Evolutionary conservation across 2,888 invertebrate genomes (phyloP).

Genomic region (Hypomecis punctinalis): DNA sequence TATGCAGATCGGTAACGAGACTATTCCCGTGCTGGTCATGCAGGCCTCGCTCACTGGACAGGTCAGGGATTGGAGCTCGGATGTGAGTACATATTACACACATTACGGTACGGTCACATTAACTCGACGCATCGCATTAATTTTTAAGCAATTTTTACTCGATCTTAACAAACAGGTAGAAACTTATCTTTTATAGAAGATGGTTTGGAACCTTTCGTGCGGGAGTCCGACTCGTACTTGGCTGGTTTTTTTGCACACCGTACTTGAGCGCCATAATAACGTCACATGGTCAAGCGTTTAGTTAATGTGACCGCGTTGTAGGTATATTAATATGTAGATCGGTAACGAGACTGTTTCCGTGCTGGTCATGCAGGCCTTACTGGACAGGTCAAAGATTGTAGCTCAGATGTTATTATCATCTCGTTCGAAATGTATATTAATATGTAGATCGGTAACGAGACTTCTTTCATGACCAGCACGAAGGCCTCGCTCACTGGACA

Average conservation of each 20-base stretch:
- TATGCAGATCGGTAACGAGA: slow-evolving; percentile 93
- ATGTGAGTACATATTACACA: too few species aligned
- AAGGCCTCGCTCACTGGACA: slow-evolving; percentile 93
- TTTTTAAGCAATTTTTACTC: too few species aligned
- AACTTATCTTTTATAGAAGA: too few species aligned
- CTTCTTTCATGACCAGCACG: slow-evolving; percentile 94
- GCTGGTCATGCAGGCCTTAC: slow-evolving; percentile 93
- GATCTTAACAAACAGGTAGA: too few species aligned
- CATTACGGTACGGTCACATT: too few species aligned
- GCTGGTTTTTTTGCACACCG: too few species aligned
- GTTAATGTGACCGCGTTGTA: too few species aligned
- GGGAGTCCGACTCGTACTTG: too few species aligned
- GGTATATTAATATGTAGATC: slow-evolving; percentile 86
- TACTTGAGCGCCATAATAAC: too few species aligned
- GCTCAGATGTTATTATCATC: slow-evolving; percentile 90
- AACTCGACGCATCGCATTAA: too few species aligned
- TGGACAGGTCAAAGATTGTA: slow-evolving; percentile 94
- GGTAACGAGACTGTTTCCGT: slow-evolving; percentile 96
- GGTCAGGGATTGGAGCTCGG: slow-evolving; percentile 94
- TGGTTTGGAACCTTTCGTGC: too few species aligned
- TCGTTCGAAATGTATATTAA: slow-evolving; percentile 88
- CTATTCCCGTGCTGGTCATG: slow-evolving; percentile 94
- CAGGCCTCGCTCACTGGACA: slow-evolving; percentile 93
- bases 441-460: slow-evolving; percentile 93
- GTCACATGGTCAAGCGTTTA: too few species aligned